Base-by-base conservation (phyloP, 1,140 invertebrate species). In the Drosophila nigromelanica region DNA sequence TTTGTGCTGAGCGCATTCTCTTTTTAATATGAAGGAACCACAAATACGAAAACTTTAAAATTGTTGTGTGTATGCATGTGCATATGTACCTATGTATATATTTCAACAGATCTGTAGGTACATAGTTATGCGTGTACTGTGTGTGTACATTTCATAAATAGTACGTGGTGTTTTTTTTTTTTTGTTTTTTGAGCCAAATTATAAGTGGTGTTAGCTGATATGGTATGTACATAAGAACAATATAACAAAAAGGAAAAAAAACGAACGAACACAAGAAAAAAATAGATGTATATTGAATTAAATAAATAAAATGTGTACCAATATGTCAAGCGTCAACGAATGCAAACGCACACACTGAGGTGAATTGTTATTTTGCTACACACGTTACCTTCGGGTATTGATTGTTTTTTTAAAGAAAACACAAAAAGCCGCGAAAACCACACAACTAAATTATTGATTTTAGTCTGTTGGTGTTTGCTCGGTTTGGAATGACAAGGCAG, bases 311-410 rank as follows among this genome's bases (percentile, higher is more conserved):
- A 80, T 85, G 80, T 76, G 80, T 80, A 83, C 78, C 75, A 86
- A 86, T 87, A 87, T 87, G 83, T 89, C 83, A 87, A 86, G 82
- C 82, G 82, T 86, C 78, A 86, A 86, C 75, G 78, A 86, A 87
- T 73, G 81, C 80, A 85, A 83, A 83, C 78, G 82, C 78, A 86
- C 78, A 86, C 81, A 86, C 81, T 87, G 78, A 82, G 71, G 58
- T 86, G 81, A 77, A 78, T 80, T 77, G 61, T 80, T 80, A 71
- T 70, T 63, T 61, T 68, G 51, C 83, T 86, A 82, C 82, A 86
- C 82, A 86, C 82, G 82, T 86, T 86, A 86, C 82, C 82, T 86
- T 86, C 82, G 82, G 82, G 82, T 86, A 86, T 86, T 86, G 82
- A 86, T 86, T 86, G 83, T 87, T 74, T 87, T 83, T 87, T 87